These are phyloP conservation scores for Pheosia tremula DNA, from an alignment of 2,888 invertebrate species.

Conservation along the genomic window DNA sequence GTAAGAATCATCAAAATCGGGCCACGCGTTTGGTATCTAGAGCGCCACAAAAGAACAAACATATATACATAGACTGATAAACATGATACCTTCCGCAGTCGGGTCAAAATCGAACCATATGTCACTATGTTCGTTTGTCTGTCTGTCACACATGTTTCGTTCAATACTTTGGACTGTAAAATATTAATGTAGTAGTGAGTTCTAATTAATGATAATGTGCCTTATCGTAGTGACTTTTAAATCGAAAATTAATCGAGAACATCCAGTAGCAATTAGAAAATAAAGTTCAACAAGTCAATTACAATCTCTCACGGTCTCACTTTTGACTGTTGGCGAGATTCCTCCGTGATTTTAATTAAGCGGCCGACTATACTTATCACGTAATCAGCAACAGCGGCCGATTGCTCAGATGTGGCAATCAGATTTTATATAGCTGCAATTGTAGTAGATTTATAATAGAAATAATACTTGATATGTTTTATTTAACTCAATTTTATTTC, in stretches of 20 bases:
- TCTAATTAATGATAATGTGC: not conserved
- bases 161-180: too few species aligned
- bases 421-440: not conserved
- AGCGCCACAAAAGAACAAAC: too few species aligned
- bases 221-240: not conserved
- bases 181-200: too few species aligned
- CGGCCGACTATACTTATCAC: not conserved
- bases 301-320: slow-evolving; percentile 29
- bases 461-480: not conserved
- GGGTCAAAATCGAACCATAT: too few species aligned
- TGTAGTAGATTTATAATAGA: too few species aligned
- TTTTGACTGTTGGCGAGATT: slow-evolving; percentile 24
- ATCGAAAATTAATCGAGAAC: slow-evolving; percentile 4
- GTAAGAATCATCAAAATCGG: too few species aligned
- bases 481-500: too few species aligned
- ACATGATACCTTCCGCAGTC: too few species aligned
- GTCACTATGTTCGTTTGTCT: too few species aligned
- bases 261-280: slow-evolving; percentile 14
- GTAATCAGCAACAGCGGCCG: not conserved
- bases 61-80: too few species aligned
- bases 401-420: slow-evolving; percentile 4
- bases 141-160: too few species aligned
- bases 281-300: slow-evolving; percentile 52
- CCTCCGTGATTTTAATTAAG: slow-evolving; percentile 40
- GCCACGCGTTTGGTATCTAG: too few species aligned